Percentiles rank a stretch among this genome's conserved stretches.
phyloP scores from a whole-genome alignment of 2,113 vertebrate species.

The Lota lota region DNA sequence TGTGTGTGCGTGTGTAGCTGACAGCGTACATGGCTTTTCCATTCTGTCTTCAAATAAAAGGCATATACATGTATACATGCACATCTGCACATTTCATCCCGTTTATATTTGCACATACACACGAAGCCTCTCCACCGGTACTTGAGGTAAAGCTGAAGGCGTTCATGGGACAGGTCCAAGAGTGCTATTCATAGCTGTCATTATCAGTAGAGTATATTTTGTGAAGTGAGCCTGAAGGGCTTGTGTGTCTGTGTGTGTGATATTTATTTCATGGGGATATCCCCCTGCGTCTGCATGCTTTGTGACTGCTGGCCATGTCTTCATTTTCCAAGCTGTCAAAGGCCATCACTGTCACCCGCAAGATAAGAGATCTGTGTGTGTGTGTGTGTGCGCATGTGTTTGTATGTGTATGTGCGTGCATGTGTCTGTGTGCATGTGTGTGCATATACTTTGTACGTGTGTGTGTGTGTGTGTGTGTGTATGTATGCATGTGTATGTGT shows the following conservation, averaged over 20 bases:
- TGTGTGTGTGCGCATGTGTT: neutral
- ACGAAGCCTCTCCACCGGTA: neutral
- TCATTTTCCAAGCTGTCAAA: constrained; percentile 50
- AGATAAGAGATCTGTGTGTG: constrained; percentile 10
- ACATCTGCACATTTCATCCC: neutral
- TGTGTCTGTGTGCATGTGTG: neutral
- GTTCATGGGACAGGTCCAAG: neutral
- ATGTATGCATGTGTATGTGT: neutral
- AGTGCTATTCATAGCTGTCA: constrained; percentile 8
- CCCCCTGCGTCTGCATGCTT: constrained; percentile 13
- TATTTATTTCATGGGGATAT: constrained; percentile 56
- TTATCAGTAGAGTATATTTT: constrained; percentile 5
- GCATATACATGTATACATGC: constrained; percentile 11
- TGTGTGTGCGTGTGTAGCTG: constrained; percentile 7
- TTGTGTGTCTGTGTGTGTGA: constrained; percentile 12
- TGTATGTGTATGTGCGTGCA: neutral
- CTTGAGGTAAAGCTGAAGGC: constrained; percentile 20
- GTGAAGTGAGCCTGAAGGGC: constrained; percentile 18
- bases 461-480: neutral
- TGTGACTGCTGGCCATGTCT: constrained; percentile 37
- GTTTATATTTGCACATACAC: neutral
- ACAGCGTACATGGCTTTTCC: constrained; percentile 64
- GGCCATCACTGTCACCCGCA: constrained; percentile 29
- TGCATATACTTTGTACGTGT: neutral
- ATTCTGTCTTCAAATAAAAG: constrained; percentile 51